Base-by-base conservation (phyloP, 2,888 invertebrate species). In the Cosmopolites sordidus region DNA sequence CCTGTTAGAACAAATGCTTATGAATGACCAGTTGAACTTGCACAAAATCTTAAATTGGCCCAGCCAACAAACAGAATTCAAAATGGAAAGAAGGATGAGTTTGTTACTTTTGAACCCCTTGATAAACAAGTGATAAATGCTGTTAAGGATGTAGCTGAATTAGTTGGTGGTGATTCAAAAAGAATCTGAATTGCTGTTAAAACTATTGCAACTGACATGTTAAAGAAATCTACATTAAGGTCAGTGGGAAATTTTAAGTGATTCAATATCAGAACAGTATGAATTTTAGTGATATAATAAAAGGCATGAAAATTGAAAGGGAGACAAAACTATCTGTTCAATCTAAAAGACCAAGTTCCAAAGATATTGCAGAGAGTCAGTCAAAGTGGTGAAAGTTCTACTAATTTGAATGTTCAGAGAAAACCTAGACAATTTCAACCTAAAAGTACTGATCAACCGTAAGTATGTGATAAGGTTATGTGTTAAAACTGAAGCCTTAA, bases 291-390 rank as follows among this genome's bases (percentile, higher is more conserved):
- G 84, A 88, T 51, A 73, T 89, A 15, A 76, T 90, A 55, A 79
- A 83, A 27, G 87, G 84, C 27, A 89, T 90, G 89, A 87, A 87
- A 71, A 82, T 89, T 39, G 89, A 89, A 66, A 78, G 81, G 17
- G 71, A 77, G 14, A 69, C 71, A 38, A 76, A 77, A 43, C 51
- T 64, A 12, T 71, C 73, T 8, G 55, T n/a, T n/a, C n/a, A n/a
- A n/a, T n/a, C n/a, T n/a, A n/a, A n/a, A n/a, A 0, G 75, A 79
- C 51, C 79, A 80, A 69, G 80, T 83, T 0, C 76, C 76, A 48
- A 55, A 55, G 48, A 58, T 67, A 52, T 52, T 68, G 18, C 54
- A 62, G 44, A 48, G 56, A 50, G 46, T 61, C 2, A 57, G 43
- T 30, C n/a, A n/a, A n/a, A n/a, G n/a, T n/a, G n/a, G n/a, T n/a